Conservation (phyloP, 1,140 invertebrate genomes). For the Phenacoccus solenopsis region DNA sequence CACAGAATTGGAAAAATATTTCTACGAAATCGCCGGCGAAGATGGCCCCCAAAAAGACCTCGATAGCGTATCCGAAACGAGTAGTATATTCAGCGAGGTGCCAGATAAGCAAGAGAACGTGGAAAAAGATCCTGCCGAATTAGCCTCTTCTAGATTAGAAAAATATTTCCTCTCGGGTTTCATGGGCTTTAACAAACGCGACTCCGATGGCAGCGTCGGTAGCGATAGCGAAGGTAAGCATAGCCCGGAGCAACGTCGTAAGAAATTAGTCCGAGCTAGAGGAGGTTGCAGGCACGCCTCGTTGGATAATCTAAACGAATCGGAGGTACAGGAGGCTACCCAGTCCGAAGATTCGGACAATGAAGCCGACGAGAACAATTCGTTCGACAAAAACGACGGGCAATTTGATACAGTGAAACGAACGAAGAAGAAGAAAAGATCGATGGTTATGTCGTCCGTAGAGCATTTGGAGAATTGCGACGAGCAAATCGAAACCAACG, state of each 20-base stretch:
- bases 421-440: constrained; percentile 52
- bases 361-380: constrained; percentile 51
- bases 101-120: constrained; percentile 40
- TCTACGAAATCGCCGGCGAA: constrained; percentile 62
- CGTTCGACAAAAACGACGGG: constrained; percentile 50
- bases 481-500: constrained; percentile 55
- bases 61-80: constrained; percentile 72
- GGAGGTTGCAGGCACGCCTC: constrained; percentile 67
- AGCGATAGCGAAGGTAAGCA: constrained; percentile 68
- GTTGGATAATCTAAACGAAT: constrained; percentile 54
- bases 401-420: constrained; percentile 72
- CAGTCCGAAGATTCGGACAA: constrained; percentile 58
- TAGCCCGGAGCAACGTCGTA: constrained; percentile 70
- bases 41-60: constrained; percentile 32
- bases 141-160: constrained; percentile 71
- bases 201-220: constrained; percentile 69
- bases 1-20: constrained; percentile 82
- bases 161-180: constrained; percentile 82
- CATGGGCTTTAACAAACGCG: constrained; percentile 60
- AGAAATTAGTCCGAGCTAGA: constrained; percentile 59
- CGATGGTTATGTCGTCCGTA: constrained; percentile 38
- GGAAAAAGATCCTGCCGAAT: constrained; percentile 46
- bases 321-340: constrained; percentile 34
- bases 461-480: constrained; percentile 79
- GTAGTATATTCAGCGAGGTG: constrained; percentile 72